phyloP scores from a whole-genome alignment of 64 coral and sea anemone genomes.

The Dendronephthya gigantea region DNA sequence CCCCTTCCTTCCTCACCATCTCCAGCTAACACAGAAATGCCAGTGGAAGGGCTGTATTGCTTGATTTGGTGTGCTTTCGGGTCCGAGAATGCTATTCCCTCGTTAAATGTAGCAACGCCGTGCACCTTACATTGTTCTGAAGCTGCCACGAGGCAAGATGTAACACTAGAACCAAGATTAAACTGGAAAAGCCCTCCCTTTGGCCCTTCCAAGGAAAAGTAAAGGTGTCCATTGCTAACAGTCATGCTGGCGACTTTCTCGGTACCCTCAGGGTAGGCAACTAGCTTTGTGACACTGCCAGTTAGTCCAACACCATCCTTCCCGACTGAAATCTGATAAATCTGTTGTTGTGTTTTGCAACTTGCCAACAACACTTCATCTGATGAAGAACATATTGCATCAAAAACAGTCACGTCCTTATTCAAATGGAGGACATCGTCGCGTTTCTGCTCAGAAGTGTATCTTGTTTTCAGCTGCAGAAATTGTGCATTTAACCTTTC shows the following conservation, averaged over 20 bases:
- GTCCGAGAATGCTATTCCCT: constrained; percentile 46
- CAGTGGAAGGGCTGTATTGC: constrained; percentile 37
- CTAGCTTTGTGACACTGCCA: constrained; percentile 30
- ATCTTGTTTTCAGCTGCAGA: constrained; percentile 18
- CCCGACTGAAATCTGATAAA: constrained; percentile 36
- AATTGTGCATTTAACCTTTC: not conserved
- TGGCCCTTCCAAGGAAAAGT: constrained; percentile 27
- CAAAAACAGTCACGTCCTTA: not conserved
- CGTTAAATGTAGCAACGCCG: constrained; percentile 46
- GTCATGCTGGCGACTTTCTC: constrained; percentile 33
- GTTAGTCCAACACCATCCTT: not conserved
- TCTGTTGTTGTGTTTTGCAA: constrained; percentile 8
- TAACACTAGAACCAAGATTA: not conserved
- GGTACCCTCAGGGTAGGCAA: constrained; percentile 10
- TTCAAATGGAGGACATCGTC: constrained; percentile 22
- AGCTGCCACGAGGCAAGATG: not conserved
- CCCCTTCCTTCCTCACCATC: constrained; percentile 31
- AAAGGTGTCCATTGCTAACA: not conserved
- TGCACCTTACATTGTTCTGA: constrained; percentile 24
- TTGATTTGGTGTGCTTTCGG: constrained; percentile 45
- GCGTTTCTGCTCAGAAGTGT: constrained; percentile 27
- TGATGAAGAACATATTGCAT: constrained; percentile 33
- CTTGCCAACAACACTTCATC: constrained; percentile 32
- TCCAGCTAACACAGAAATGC: constrained; percentile 40
- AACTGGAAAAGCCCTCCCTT: constrained; percentile 15